Evolutionary conservation across 2,888 invertebrate species (phyloP).

Genomic region (Melanchra persicariae): DNA sequence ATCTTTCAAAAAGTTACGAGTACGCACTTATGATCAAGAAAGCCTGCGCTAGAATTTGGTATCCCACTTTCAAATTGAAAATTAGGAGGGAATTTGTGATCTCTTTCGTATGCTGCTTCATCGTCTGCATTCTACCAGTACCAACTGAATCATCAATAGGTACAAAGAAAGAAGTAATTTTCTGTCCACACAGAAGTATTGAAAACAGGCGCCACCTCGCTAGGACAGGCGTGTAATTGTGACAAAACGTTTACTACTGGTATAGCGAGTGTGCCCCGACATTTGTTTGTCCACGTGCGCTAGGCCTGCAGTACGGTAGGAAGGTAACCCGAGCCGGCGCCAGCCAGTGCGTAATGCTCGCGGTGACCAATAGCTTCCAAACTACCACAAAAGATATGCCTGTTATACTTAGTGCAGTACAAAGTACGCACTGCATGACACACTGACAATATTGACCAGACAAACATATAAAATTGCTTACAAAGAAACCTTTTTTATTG

Average conservation of each 20-base stretch:
- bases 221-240: slow-evolving; percentile 20
- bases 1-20: background rate
- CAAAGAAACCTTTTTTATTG: too few relatives aligned
- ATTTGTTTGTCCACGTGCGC: slow-evolving; percentile 18
- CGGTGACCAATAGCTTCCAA: slow-evolving; percentile 11
- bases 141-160: slow-evolving; percentile 4
- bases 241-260: slow-evolving; percentile 17
- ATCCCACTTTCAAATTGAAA: too few relatives aligned
- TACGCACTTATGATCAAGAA: background rate
- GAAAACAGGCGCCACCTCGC: slow-evolving; percentile 23
- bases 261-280: background rate
- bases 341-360: slow-evolving; percentile 5
- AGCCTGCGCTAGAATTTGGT: background rate
- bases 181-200: background rate
- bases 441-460: background rate
- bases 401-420: too few relatives aligned
- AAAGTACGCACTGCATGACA: background rate
- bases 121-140: background rate
- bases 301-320: background rate
- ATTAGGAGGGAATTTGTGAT: too few relatives aligned
- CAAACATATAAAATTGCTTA: background rate
- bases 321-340: slow-evolving; percentile 10
- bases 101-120: background rate
- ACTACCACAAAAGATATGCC: background rate
- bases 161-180: background rate